Evolutionary conservation across 2,888 invertebrate genomes (phyloP).

Genomic region (Lasius platythorax): DNA sequence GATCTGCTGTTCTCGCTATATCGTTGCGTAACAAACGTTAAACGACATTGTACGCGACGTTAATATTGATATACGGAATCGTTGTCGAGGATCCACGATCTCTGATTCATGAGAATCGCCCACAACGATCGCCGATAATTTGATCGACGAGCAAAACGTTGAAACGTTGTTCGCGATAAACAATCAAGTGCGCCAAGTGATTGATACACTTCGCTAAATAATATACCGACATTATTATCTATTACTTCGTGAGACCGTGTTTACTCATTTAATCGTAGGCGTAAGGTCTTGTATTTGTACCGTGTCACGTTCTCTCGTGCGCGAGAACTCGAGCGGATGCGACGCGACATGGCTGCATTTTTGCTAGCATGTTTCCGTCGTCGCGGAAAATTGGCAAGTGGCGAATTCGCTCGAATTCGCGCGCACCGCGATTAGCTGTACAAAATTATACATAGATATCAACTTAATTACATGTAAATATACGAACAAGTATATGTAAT

Average conservation of each 20-base stretch:
- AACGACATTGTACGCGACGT: not conserved
- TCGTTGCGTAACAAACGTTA: not conserved
- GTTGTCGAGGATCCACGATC: not conserved
- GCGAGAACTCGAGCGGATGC: conserved; percentile 67
- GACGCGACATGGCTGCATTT: conserved; percentile 35
- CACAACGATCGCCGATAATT: conserved; percentile 28
- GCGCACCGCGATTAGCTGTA: conserved; percentile 72
- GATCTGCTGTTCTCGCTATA: conserved; percentile 56
- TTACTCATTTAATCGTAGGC: conserved; percentile 66
- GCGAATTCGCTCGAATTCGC: conserved; percentile 61
- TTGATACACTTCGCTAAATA: conserved; percentile 60
- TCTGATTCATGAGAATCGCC: not conserved
- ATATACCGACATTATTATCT: conserved; percentile 66
- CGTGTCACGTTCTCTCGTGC: conserved; percentile 78
- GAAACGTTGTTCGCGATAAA: not conserved
- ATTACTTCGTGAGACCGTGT: conserved; percentile 63
- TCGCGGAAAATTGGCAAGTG: conserved; percentile 17
- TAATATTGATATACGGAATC: not conserved
- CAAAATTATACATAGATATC: conserved; percentile 76
- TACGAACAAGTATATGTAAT: conserved; percentile 75
- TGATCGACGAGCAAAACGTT: not conserved
- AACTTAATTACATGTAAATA: conserved; percentile 72
- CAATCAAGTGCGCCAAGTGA: conserved; percentile 53
- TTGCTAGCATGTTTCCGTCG: not conserved
- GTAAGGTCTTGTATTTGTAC: conserved; percentile 85